Percentiles rank a stretch among this genome's conserved stretches.
Conservation (phyloP, 1,140 invertebrate genomes). For the Pseudomyrmex flavicornis region DNA sequence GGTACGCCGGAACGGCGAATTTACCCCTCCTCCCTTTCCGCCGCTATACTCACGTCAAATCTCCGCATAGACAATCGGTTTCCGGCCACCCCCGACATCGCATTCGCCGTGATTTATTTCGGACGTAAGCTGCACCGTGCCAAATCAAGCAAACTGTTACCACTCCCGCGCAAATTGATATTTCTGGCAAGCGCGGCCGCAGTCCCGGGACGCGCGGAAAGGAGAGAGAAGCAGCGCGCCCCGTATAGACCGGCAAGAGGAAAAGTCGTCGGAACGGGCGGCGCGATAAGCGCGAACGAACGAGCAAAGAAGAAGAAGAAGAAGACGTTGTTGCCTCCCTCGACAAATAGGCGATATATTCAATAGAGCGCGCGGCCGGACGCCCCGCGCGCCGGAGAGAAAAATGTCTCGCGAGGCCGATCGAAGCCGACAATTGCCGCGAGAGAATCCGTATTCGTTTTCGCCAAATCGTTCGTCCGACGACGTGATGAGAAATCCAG, state of each 20-base stretch:
- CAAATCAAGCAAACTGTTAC: slow-evolving; percentile 80
- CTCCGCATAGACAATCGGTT: slow-evolving; percentile 60
- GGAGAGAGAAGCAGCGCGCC: neutral
- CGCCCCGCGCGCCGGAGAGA: neutral
- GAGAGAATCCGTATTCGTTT: neutral
- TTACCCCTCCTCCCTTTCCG: too few species aligned
- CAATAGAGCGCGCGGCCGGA: slow-evolving; percentile 20
- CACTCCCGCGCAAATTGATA: slow-evolving; percentile 78
- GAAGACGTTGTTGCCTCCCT: neutral
- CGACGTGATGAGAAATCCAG: slow-evolving; percentile 15
- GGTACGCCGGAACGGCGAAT: neutral
- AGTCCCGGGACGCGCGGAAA: slow-evolving; percentile 17
- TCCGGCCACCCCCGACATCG: slow-evolving; percentile 29
- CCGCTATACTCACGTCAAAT: slow-evolving; percentile 30
- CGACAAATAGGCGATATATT: slow-evolving; percentile 59
- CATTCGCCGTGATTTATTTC: slow-evolving; percentile 73
- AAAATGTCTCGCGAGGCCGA: neutral
- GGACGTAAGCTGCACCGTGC: slow-evolving; percentile 64
- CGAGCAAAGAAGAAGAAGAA: slow-evolving; percentile 19
- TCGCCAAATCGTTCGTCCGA: slow-evolving; percentile 10
- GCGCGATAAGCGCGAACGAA: slow-evolving; percentile 43
- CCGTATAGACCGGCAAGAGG: slow-evolving; percentile 13
- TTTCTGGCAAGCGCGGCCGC: slow-evolving; percentile 74
- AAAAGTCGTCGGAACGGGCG: slow-evolving; percentile 54
- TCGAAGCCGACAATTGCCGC: neutral